Evolutionary conservation across 2,888 invertebrate genomes (phyloP).

Genomic region (Phytoseiulus persimilis): DNA sequence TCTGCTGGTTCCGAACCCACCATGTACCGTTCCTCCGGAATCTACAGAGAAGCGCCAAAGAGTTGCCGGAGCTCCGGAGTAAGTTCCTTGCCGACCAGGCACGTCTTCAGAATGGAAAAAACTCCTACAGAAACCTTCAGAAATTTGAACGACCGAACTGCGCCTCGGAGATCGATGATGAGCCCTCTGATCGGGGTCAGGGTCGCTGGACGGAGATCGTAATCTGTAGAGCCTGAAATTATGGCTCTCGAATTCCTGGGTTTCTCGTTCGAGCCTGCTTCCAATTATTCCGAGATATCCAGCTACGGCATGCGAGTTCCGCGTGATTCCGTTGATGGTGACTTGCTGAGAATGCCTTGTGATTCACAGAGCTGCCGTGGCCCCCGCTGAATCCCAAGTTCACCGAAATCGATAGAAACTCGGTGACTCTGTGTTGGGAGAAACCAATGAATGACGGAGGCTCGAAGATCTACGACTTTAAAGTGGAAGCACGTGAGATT

Average conservation of each 20-base stretch:
- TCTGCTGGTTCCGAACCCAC: conserved; percentile 31
- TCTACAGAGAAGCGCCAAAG: conserved; percentile 12
- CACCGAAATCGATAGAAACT: conserved; percentile 21
- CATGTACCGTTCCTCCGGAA: conserved; percentile 36
- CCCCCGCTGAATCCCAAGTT: conserved; percentile 20
- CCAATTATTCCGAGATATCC: not conserved
- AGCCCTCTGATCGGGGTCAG: not conserved
- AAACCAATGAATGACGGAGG: conserved; percentile 27
- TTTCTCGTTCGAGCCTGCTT: not conserved
- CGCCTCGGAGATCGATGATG: not conserved
- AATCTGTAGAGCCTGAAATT: not conserved
- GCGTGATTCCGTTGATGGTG: too few relatives aligned
- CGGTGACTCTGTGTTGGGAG: conserved; percentile 9
- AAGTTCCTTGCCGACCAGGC: too few relatives aligned
- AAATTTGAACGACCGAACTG: not conserved
- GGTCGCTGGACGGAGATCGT: not conserved
- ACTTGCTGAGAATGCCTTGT: too few relatives aligned
- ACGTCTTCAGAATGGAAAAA: too few relatives aligned
- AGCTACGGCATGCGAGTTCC: too few relatives aligned
- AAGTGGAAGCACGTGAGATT: conserved; percentile 22
- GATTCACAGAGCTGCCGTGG: conserved; percentile 12
- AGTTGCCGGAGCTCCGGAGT: conserved; percentile 14
- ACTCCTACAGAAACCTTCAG: not conserved
- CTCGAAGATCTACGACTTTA: conserved; percentile 17
- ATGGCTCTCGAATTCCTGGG: not conserved